Percentiles rank a stretch among this genome's conserved stretches.
These are phyloP conservation scores for Podarcis cretensis DNA, from an alignment of 2,113 vertebrate species.

Conservation along the genomic window DNA sequence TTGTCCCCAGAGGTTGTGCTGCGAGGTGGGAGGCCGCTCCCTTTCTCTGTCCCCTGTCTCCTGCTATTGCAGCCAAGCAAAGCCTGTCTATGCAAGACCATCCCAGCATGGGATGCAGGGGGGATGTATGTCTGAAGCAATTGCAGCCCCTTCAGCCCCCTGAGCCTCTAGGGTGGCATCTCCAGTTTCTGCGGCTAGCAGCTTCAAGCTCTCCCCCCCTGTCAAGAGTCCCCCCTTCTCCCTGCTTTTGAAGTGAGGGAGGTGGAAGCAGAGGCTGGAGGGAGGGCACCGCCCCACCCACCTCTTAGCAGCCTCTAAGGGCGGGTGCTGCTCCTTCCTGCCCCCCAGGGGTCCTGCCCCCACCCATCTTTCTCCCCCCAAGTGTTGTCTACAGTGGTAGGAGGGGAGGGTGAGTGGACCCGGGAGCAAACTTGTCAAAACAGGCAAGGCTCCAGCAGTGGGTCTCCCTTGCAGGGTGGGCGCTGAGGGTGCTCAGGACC, in stretches of 20 bases:
- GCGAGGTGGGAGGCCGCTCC: too few species aligned
- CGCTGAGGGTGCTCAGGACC: neutral
- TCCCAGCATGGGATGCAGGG: too few species aligned
- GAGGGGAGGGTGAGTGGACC: neutral
- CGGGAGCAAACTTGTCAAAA: neutral
- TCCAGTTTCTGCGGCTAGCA: neutral
- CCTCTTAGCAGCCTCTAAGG: neutral
- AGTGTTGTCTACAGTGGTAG: neutral
- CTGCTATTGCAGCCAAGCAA: neutral
- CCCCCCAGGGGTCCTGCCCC: neutral
- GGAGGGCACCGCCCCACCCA: neutral
- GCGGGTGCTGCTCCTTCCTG: neutral
- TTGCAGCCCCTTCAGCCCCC: too few species aligned
- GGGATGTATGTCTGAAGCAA: too few species aligned
- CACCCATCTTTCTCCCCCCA: neutral
- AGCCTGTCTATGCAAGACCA: neutral
- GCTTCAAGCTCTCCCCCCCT: neutral
- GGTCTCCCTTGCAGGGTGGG: neutral
- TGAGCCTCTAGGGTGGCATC: too few species aligned
- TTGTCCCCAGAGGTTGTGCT: neutral
- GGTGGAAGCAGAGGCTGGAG: neutral
- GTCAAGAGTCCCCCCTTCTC: neutral
- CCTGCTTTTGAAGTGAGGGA: neutral
- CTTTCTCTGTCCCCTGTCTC: too few species aligned
- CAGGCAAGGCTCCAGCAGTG: conserved; percentile 10